These are phyloP conservation scores for Dasysyrphus tricinctus DNA, from an alignment of 2,888 invertebrate species.

Conservation along the genomic window DNA sequence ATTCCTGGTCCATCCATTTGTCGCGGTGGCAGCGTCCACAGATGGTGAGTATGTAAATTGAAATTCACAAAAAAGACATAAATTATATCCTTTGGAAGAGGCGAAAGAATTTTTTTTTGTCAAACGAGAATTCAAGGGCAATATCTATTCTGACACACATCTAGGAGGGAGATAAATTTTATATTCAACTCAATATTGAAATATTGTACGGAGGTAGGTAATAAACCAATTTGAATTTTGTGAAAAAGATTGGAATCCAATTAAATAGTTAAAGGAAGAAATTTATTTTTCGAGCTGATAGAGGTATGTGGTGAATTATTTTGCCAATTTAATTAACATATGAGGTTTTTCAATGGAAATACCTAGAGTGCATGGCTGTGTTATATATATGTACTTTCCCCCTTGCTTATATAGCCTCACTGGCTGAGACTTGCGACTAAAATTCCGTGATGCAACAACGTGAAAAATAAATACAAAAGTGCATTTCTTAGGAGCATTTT, in stretches of 20 bases:
- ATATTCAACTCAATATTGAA: not conserved
- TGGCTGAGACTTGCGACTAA: no score
- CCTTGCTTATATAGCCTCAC: no score
- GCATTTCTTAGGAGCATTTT: no score
- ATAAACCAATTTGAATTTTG: conserved; percentile 22
- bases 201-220: not conserved
- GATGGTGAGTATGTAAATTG: conserved; percentile 15
- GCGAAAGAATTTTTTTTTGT: conserved; percentile 1
- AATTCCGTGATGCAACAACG: no score
- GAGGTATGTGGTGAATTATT: not conserved
- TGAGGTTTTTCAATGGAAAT: not conserved
- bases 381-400: no score
- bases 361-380: no score
- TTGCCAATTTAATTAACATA: not conserved
- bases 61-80: conserved; percentile 13
- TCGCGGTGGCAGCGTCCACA: not conserved
- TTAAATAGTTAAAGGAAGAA: not conserved
- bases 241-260: conserved; percentile 13
- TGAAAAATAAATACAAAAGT: no score
- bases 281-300: not conserved
- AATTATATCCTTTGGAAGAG: conserved; percentile 11
- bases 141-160: not conserved
- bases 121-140: not conserved
- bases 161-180: not conserved
- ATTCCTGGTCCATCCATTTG: conserved; percentile 24